Base-by-base conservation (phyloP, 2,888 invertebrate species). In the Gari tellinella region DNA sequence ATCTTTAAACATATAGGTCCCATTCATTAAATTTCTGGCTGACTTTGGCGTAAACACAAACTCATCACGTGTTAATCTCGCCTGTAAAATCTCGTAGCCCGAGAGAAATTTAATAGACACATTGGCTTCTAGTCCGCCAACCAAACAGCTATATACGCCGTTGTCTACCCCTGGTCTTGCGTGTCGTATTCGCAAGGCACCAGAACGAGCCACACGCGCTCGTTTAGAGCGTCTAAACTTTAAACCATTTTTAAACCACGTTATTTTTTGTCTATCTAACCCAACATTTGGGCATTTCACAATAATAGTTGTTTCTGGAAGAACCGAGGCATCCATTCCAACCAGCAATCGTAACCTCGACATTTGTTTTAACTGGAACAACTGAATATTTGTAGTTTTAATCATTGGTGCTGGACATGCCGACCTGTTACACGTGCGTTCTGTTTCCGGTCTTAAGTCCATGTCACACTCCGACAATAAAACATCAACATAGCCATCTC, bases 121-220 rank as follows among this genome's bases (percentile, higher is more conserved):
- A 62, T 81, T 86, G 3, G 89, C 87, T 45, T 81, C 80, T 37
- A 83, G 66, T 7, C 79, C 65, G 14, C 86, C 87, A 23, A 86
- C 86, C 31, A 85, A 74, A 68, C 90, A 90, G 21, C 86, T 85
- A 76, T 89, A 90, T 5, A 79, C 78, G 10, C 86, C 90, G 15
- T 80, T 74, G 65, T 90, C 89, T 31, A 72, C 65, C 2, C 81
- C 85, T 10, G 85, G 86, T 7, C 84, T 72, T 8, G 81, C 80
- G 57, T 80, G 70, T 46, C 81, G 80, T 48, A 89, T 86, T 53
- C 83, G 80, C 19, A 89, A 67, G 48, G 85, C 81, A 21, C 86
- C 85, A 19, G 84, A 84, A 10, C 72, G 73, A 25, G 82, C 80
- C 46, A 82, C 72, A 31, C 76, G 74, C 14, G 86, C 72, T 25